A percentile compares a stretch with the other conserved stretches of the same genome.
These are phyloP conservation scores for Zhuqinia jingwanae DNA, from an alignment of 2,888 invertebrate genomes.

Conservation along the genomic window DNA sequence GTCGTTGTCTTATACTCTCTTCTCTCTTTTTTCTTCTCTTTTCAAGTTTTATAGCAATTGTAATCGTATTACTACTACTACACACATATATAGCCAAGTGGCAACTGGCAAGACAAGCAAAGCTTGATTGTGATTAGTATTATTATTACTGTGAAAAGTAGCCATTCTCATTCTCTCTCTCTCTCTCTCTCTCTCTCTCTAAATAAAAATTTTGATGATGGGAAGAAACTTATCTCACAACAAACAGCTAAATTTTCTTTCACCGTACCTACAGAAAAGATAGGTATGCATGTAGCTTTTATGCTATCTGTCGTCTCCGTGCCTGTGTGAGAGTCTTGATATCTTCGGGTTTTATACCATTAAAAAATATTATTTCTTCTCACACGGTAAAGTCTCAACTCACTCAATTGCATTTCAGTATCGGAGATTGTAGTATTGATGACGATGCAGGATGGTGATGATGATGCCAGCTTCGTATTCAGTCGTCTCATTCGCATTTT, in stretches of 20 bases:
- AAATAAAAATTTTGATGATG: too few relatives aligned
- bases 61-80: not conserved
- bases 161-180: not conserved
- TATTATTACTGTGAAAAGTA: slow-evolving; percentile 8
- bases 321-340: not conserved
- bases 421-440: not conserved
- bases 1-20: slow-evolving; percentile 51
- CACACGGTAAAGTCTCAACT: slow-evolving; percentile 18
- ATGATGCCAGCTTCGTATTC: not conserved
- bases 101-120: slow-evolving; percentile 14
- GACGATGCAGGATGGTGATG: slow-evolving; percentile 1
- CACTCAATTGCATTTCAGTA: not conserved
- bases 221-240: too few relatives aligned
- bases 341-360: not conserved
- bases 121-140: not conserved
- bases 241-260: too few relatives aligned
- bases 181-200: not conserved
- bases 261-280: too few relatives aligned
- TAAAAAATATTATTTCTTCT: slow-evolving; percentile 28
- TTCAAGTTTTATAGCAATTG: slow-evolving; percentile 35
- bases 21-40: slow-evolving; percentile 20
- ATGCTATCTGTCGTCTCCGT: not conserved
- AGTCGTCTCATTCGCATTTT: not conserved
- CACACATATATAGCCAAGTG: not conserved
- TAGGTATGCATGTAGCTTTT: too few relatives aligned